Percentiles rank a stretch among this genome's conserved stretches.
Evolutionary conservation across 2,888 invertebrate genomes (phyloP).

Genomic region (Cryptocephalus primarius): DNA sequence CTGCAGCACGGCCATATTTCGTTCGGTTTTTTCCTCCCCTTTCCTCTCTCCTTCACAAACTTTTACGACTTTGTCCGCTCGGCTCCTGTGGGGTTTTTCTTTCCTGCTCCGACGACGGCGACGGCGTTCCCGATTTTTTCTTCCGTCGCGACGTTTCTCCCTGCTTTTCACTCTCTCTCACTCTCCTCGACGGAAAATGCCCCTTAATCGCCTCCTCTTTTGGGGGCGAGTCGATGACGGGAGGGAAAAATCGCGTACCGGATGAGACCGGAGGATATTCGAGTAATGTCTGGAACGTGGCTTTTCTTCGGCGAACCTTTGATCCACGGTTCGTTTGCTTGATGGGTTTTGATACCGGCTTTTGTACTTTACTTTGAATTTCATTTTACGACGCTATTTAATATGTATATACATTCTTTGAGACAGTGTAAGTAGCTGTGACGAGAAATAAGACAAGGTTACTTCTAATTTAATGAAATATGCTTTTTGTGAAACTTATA

Average conservation of each 20-base stretch:
- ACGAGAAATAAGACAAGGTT: too few species aligned
- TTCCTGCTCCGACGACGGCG: conserved; percentile 15
- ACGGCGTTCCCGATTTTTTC: conserved; percentile 10
- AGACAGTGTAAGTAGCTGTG: too few species aligned
- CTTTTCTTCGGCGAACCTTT: conserved; percentile 5
- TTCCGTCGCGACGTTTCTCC: conserved; percentile 4
- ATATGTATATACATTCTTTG: too few species aligned
- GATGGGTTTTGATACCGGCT: conserved; percentile 18
- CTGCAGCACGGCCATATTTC: conserved; percentile 25
- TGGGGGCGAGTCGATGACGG: not conserved
- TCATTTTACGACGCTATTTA: conserved; percentile 13
- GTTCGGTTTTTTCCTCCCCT: conserved; percentile 19
- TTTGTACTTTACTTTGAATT: conserved; percentile 20
- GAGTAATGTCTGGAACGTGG: conserved; percentile 21
- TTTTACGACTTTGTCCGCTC: conserved; percentile 31
- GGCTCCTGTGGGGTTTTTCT: conserved; percentile 26
- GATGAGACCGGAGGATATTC: conserved; percentile 9
- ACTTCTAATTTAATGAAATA: too few species aligned
- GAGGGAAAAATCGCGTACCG: not conserved
- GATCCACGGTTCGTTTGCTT: conserved; percentile 13
- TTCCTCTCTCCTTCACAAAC: too few species aligned
- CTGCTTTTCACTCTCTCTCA: conserved; percentile 2
- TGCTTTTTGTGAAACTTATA: too few species aligned
- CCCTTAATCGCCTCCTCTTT: not conserved
- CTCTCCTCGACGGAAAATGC: not conserved